Evolutionary conservation across 2,888 invertebrate genomes (phyloP).

Genomic region (Liodrosophila aerea): DNA sequence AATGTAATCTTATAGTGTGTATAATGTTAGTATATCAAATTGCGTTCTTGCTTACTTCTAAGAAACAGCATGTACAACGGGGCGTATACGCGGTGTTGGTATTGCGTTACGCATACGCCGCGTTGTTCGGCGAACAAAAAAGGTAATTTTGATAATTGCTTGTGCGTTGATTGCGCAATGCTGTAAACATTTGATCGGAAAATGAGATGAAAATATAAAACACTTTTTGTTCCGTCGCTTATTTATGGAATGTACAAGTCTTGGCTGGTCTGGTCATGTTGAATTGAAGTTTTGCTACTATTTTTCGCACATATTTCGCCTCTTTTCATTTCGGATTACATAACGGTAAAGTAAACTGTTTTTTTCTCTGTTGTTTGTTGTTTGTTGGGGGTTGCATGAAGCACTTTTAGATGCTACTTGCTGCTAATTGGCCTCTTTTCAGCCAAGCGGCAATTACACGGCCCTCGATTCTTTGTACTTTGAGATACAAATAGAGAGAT

Average conservation of each 20-base stretch:
- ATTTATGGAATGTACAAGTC: slow-evolving; percentile 40
- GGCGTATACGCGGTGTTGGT: slow-evolving; percentile 45
- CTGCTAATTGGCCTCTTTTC: slow-evolving; percentile 78
- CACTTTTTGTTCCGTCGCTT: slow-evolving; percentile 32
- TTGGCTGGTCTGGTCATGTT: slow-evolving; percentile 18
- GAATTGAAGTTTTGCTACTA: slow-evolving; percentile 9
- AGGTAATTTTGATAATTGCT: slow-evolving; percentile 17
- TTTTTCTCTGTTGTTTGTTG: slow-evolving; percentile 18
- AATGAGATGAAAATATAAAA: slow-evolving; percentile 29
- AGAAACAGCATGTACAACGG: slow-evolving; percentile 24
- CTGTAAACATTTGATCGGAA: slow-evolving; percentile 13
- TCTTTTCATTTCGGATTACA: slow-evolving; percentile 22
- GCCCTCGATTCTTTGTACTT: slow-evolving; percentile 61
- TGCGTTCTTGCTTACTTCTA: neutral
- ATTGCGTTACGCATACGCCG: slow-evolving; percentile 44
- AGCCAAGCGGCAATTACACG: slow-evolving; percentile 75
- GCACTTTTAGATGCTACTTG: slow-evolving; percentile 43
- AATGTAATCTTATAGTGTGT: slow-evolving; percentile 10
- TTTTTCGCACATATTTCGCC: slow-evolving; percentile 4
- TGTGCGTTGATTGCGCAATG: slow-evolving; percentile 36
- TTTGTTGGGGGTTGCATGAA: slow-evolving; percentile 7
- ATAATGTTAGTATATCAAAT: slow-evolving; percentile 17
- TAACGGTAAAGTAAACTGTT: slow-evolving; percentile 44
- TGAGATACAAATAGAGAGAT: slow-evolving; percentile 33
- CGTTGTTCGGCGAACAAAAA: slow-evolving; percentile 15